A percentile compares a stretch with the other conserved stretches of the same genome.
phyloP scores from a whole-genome alignment of 1,140 invertebrate genomes.

The Cyclina sinensis region DNA sequence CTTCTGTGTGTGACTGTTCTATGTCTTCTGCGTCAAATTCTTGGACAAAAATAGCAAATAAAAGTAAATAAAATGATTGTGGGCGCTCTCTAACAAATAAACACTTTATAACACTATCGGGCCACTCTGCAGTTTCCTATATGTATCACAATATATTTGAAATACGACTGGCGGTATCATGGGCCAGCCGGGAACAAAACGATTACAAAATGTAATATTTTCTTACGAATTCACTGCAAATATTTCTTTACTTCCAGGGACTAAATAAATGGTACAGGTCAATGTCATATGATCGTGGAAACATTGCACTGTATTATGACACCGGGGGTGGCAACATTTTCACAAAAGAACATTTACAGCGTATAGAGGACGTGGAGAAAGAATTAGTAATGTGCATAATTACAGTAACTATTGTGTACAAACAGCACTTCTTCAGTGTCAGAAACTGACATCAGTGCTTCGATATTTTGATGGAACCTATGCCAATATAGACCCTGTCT shows the following conservation, averaged over 20 bases:
- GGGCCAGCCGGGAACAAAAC: too few species aligned
- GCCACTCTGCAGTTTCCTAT: too few species aligned
- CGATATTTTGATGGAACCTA: slow-evolving; percentile 74
- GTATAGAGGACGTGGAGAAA: slow-evolving; percentile 67
- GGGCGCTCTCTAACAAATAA: too few species aligned
- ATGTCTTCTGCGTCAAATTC: too few species aligned
- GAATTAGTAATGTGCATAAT: slow-evolving; percentile 28
- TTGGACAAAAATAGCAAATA: too few species aligned
- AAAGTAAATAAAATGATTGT: too few species aligned
- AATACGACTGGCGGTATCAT: too few species aligned
- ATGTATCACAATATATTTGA: too few species aligned
- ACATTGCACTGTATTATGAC: slow-evolving; percentile 63
- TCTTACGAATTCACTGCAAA: too few species aligned
- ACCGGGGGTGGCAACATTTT: slow-evolving; percentile 66
- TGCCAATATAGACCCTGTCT: slow-evolving; percentile 57
- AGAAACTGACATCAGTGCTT: slow-evolving; percentile 65
- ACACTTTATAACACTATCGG: too few species aligned
- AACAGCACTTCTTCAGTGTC: slow-evolving; percentile 33
- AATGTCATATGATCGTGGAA: slow-evolving; percentile 49
- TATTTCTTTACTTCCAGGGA: slow-evolving; percentile 33
- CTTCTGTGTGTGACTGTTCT: too few species aligned
- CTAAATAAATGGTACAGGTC: slow-evolving; percentile 57
- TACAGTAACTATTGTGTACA: slow-evolving; percentile 67
- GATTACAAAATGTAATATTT: too few species aligned
- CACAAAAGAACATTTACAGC: slow-evolving; percentile 57